phyloP scores from a whole-genome alignment of 2,888 invertebrate genomes.

The Hydrotaea diabolus region DNA sequence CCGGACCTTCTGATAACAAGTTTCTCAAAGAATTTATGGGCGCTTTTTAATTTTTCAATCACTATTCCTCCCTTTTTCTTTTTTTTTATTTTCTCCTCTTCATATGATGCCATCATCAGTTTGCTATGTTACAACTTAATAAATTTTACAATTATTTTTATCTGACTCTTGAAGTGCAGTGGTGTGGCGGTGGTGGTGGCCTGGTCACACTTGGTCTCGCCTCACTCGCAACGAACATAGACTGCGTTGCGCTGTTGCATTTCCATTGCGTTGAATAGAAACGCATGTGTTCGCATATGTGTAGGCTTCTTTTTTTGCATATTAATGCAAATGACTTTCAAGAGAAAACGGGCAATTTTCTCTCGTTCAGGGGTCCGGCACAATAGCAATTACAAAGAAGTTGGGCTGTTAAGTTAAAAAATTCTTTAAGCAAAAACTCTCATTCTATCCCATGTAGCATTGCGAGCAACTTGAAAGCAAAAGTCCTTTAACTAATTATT shows the following conservation, averaged over 20 bases:
- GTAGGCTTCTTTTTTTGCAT: not conserved
- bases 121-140: slow-evolving; percentile 30
- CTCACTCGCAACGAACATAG: not conserved
- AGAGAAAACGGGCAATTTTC: not conserved
- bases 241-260: slow-evolving; percentile 10
- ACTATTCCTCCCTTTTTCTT: not conserved
- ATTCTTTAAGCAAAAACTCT: too few relatives aligned
- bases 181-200: not conserved
- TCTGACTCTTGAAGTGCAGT: not conserved
- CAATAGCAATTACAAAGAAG: not conserved
- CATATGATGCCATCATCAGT: not conserved
- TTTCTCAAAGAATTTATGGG: too few relatives aligned
- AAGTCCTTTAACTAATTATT: too few relatives aligned
- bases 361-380: not conserved
- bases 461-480: too few relatives aligned
- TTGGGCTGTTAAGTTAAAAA: too few relatives aligned
- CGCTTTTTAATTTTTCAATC: not conserved
- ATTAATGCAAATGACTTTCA: not conserved
- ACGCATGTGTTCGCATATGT: not conserved
- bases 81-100: not conserved
- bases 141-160: not conserved
- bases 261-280: slow-evolving; percentile 20
- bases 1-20: too few relatives aligned
- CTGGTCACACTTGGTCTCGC: not conserved
- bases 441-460: too few relatives aligned